A percentile compares a stretch with the other conserved stretches of the same genome.
These are phyloP conservation scores for Drosophila phalerata DNA, from an alignment of 2,888 invertebrate species.

Conservation along the genomic window DNA sequence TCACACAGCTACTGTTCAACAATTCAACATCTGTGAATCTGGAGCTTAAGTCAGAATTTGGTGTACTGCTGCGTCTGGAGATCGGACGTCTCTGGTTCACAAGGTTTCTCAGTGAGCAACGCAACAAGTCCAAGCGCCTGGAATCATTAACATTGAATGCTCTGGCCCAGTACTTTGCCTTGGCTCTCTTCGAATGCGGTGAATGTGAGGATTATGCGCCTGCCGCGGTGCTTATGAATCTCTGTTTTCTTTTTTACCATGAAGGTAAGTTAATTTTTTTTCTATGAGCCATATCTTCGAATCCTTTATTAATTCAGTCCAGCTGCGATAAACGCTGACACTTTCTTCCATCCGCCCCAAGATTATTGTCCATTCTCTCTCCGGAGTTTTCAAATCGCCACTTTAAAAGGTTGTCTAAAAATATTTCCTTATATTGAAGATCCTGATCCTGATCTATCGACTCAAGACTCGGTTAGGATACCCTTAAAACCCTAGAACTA, in stretches of 20 bases:
- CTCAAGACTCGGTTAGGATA: too few species aligned
- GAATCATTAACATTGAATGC: conserved; percentile 89
- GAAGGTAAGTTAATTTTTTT: conserved; percentile 86
- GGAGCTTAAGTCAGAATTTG: conserved; percentile 89
- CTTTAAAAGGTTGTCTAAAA: too few species aligned
- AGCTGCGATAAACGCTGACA: too few species aligned
- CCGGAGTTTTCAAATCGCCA: too few species aligned
- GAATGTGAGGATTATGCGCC: conserved; percentile 90
- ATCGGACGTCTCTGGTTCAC: conserved; percentile 90
- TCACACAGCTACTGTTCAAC: conserved; percentile 88
- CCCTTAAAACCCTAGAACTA: too few species aligned
- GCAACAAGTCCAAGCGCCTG: conserved; percentile 88
- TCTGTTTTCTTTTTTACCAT: conserved; percentile 91
- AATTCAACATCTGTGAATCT: conserved; percentile 87
- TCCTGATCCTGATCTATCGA: too few species aligned
- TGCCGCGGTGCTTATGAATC: conserved; percentile 91
- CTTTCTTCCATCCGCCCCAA: too few species aligned
- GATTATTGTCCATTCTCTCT: too few species aligned
- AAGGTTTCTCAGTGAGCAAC: conserved; percentile 89
- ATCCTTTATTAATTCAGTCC: too few species aligned
- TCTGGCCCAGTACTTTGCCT: conserved; percentile 90
- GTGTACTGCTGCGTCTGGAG: conserved; percentile 88
- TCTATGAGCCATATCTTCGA: too few species aligned
- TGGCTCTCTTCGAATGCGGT: conserved; percentile 90
- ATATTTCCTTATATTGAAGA: too few species aligned